These are phyloP conservation scores for Psittacula cyanocephala DNA, from an alignment of 2,113 vertebrate genomes.

Conservation along the genomic window DNA sequence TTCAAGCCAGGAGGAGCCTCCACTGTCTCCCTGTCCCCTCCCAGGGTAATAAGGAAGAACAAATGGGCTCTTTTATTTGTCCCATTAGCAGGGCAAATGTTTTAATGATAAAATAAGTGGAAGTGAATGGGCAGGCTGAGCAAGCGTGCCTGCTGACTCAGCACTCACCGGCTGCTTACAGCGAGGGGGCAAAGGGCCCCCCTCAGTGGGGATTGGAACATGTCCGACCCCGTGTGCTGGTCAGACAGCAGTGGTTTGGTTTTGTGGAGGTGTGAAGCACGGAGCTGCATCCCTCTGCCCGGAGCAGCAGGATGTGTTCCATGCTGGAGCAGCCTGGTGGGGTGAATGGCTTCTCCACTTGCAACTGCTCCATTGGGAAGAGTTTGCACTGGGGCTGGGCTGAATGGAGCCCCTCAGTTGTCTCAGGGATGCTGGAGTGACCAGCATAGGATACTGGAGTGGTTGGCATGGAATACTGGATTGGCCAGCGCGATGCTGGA, in stretches of 20 bases:
- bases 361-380: not conserved
- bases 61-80: not conserved
- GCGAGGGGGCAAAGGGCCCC: not conserved
- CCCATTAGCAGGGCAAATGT: not conserved
- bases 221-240: accelerated
- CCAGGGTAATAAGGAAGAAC: not conserved
- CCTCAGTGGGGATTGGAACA: not conserved
- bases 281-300: not conserved
- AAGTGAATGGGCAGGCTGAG: not conserved
- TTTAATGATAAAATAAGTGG: not conserved
- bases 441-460: not conserved
- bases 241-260: not conserved
- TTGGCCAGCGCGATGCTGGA: accelerated
- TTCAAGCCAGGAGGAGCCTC: not conserved
- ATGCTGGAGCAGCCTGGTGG: accelerated
- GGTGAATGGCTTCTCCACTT: not conserved
- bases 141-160: not conserved
- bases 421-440: not conserved
- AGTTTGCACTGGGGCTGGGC: not conserved
- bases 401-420: not conserved
- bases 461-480: accelerated
- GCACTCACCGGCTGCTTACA: accelerated
- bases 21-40: not conserved
- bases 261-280: not conserved
- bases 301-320: not conserved